Evolutionary conservation across 2,113 vertebrate genomes (phyloP), one percentile per base, ranked within the genome.

Genomic region (Mohoua ochrocephala): DNA sequence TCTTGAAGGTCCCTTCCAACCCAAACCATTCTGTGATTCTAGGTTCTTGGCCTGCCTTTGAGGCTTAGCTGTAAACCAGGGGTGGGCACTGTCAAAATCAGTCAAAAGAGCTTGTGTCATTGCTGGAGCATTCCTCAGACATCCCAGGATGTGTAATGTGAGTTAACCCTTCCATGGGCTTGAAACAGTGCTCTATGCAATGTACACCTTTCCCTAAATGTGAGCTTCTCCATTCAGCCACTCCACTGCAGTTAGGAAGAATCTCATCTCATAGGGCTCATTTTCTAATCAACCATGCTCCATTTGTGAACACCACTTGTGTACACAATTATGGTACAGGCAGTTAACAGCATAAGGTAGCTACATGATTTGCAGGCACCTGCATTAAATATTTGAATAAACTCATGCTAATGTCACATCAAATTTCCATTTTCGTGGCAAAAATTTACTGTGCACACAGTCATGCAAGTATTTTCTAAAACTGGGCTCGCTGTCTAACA

Each of bases 251-350:
- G 70, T 84, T 87, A 89, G 52, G 37, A 81, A 64, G 89, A 60
- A 83, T 87, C 26, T 87, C 52, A 47, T 91, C 73, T 94, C 69
- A 33, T 7, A 78, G 69, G 69, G 61, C 81, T 95, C 80, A 92
- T 95, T 95, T 97, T 83, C 91, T 94, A 94, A 91, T 94, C 89
- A 94, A 35, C 83, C 21, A 16, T 65, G 67, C 68, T 88, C 45
- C 89, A 57, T 88, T 91, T 94, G 64, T 90, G 91, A 93, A 70
- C 78, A 68, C 84, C 85, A 70, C 83, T 95, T 89, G 71, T 86
- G 91, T 92, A 92, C 91, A 92, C 82, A 91, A 69, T 92, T 95
- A 86, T 16, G 37, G 70, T 63, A 85, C 63, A 94, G 82, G 45
- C 67, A 77, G 93, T 84, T 84, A 88, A 57, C 61, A 87, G 47